phyloP scores from a whole-genome alignment of 2,113 vertebrate species.

The Gopherus evgoodei region DNA sequence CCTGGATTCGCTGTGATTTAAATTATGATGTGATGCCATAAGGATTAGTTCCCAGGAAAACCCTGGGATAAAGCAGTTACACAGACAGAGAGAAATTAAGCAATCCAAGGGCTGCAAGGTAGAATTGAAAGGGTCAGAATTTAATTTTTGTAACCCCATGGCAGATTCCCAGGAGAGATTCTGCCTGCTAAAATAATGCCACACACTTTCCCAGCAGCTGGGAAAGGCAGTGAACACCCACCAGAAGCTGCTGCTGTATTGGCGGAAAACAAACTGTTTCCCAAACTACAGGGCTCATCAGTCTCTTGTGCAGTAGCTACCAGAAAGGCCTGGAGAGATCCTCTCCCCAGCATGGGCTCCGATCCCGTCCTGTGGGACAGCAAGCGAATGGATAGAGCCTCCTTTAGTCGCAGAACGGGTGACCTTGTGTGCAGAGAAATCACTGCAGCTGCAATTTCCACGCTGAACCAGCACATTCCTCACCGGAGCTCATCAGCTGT shows the following conservation, averaged over 20 bases:
- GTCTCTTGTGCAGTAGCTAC: neutral
- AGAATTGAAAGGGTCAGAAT: neutral
- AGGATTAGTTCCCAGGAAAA: neutral
- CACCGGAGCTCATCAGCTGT: neutral
- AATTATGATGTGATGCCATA: neutral
- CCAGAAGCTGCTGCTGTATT: neutral
- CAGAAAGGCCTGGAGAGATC: neutral
- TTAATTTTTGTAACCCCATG: neutral
- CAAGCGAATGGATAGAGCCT: neutral
- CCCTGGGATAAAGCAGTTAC: neutral
- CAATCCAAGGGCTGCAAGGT: neutral
- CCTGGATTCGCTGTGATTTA: neutral
- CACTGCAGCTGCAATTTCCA: neutral
- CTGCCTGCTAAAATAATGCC: neutral
- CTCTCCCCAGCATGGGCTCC: rapidly evolving
- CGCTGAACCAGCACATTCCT: rapidly evolving
- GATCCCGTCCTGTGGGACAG: neutral
- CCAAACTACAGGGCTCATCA: neutral
- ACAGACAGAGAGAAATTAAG: neutral
- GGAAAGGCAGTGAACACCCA: neutral
- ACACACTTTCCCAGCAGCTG: neutral
- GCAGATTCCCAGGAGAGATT: neutral
- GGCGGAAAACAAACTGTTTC: neutral
- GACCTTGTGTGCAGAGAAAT: neutral
- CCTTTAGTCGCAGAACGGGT: neutral